Evolutionary conservation across 2,113 vertebrate genomes (phyloP).

Genomic region (Sturnus vulgaris): DNA sequence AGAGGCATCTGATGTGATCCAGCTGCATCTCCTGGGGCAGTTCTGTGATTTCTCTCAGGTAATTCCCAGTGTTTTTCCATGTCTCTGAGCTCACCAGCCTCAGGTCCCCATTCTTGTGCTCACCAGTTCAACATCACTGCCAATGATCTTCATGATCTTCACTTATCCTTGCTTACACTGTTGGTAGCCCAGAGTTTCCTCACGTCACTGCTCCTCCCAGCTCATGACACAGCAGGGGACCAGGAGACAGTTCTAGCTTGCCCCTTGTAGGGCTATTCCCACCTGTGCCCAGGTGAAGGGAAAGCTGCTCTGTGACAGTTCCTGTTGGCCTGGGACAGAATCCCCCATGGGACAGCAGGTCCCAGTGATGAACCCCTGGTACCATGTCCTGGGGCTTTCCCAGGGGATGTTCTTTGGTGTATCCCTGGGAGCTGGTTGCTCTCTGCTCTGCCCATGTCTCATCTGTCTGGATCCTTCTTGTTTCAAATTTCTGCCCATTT

Average conservation of each 20-base stretch:
- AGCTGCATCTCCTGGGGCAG: not conserved
- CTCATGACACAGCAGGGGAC: not conserved
- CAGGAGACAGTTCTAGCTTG: not conserved
- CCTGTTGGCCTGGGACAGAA: not conserved
- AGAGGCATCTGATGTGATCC: not conserved
- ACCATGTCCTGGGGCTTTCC: not conserved
- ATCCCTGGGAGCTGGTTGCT: not conserved
- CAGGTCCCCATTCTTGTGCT: not conserved
- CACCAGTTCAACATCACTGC: not conserved
- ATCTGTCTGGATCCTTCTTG: not conserved
- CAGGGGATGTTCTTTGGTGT: not conserved
- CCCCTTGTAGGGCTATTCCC: not conserved
- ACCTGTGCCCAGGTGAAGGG: not conserved
- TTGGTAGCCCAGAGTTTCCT: not conserved
- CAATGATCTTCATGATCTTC: not conserved
- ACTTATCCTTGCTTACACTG: not conserved
- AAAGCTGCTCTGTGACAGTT: not conserved
- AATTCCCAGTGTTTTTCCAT: not conserved
- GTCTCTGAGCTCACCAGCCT: not conserved
- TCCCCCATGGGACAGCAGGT: not conserved
- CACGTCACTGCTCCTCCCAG: fast-evolving
- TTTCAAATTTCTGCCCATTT: not conserved
- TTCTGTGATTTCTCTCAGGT: not conserved
- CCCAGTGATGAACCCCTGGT: not conserved
- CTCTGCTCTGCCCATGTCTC: not conserved